Percentiles rank a stretch among this genome's conserved stretches.
Evolutionary conservation across 2,113 vertebrate genomes (phyloP).

Genomic region (Porphyrio hochstetteri): DNA sequence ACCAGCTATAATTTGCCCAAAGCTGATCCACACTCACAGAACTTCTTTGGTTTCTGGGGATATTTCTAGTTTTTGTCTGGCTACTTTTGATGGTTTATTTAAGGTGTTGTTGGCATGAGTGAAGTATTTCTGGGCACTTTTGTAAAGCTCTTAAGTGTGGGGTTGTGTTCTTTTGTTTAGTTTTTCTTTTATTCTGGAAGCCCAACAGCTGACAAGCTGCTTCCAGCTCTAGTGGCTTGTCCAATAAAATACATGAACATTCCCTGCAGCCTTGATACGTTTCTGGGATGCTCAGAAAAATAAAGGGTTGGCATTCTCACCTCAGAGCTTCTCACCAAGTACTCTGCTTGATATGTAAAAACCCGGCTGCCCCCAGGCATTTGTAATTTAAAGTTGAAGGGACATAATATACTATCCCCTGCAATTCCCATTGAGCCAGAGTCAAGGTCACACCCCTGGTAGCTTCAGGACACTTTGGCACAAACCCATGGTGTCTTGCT

Average conservation of each 20-base stretch:
- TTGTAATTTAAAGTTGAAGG: neutral
- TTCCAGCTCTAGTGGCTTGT: neutral
- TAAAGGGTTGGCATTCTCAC: neutral
- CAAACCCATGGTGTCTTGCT: neutral
- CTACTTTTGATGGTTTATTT: constrained; percentile 27
- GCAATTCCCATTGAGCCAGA: neutral
- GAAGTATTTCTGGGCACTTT: neutral
- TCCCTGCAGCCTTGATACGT: neutral
- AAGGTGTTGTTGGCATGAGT: neutral
- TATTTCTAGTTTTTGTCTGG: constrained; percentile 17
- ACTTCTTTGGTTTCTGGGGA: neutral
- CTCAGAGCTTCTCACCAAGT: neutral
- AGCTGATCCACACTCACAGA: neutral
- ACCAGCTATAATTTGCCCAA: neutral
- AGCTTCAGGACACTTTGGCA: neutral
- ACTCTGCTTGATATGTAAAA: neutral
- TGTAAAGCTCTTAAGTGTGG: neutral
- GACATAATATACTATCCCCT: neutral
- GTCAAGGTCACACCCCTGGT: neutral
- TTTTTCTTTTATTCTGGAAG: constrained; percentile 24
- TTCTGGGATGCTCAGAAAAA: constrained; percentile 30
- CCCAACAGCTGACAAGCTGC: constrained; percentile 11
- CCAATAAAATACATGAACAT: constrained; percentile 47
- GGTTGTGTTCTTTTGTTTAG: too few relatives aligned
- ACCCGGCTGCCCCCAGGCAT: neutral